Percentiles rank a stretch among this genome's conserved stretches.
Conservation (phyloP, 2,113 vertebrate genomes). For the Sander lucioperca region DNA sequence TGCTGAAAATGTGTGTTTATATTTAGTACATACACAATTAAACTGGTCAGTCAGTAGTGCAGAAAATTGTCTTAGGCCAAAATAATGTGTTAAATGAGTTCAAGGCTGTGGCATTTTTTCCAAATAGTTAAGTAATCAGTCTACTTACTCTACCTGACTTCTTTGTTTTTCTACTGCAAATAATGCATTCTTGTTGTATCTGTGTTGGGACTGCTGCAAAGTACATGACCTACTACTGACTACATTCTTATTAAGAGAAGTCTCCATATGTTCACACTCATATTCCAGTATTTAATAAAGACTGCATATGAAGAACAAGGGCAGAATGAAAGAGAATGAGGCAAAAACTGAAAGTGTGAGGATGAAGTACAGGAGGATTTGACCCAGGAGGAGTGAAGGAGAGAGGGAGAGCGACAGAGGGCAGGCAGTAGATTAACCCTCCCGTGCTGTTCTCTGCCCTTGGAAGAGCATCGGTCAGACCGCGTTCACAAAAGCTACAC, state of each 20-base stretch:
- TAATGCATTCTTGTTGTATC: neutral
- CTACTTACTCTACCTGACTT: neutral
- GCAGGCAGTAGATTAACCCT: slow-evolving; percentile 57
- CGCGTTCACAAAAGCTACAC: neutral
- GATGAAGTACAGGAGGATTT: slow-evolving; percentile 11
- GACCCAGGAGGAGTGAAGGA: slow-evolving; percentile 10
- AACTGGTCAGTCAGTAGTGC: neutral
- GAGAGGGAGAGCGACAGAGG: slow-evolving; percentile 63
- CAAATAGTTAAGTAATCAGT: neutral
- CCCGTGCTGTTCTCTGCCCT: slow-evolving; percentile 39
- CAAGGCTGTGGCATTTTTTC: neutral
- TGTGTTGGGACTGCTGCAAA: neutral
- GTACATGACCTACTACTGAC: neutral
- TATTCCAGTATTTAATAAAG: neutral
- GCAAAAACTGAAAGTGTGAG: neutral
- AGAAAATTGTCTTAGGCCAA: neutral
- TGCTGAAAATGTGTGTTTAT: neutral
- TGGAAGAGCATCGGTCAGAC: slow-evolving; percentile 24
- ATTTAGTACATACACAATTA: neutral
- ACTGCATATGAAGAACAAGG: neutral
- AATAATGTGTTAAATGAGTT: neutral
- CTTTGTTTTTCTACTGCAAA: neutral
- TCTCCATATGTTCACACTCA: neutral
- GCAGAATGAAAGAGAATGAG: neutral
- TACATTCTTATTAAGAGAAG: neutral